Evolutionary conservation across 2,888 invertebrate genomes (phyloP).

Genomic region (Temnothorax rugatulus): DNA sequence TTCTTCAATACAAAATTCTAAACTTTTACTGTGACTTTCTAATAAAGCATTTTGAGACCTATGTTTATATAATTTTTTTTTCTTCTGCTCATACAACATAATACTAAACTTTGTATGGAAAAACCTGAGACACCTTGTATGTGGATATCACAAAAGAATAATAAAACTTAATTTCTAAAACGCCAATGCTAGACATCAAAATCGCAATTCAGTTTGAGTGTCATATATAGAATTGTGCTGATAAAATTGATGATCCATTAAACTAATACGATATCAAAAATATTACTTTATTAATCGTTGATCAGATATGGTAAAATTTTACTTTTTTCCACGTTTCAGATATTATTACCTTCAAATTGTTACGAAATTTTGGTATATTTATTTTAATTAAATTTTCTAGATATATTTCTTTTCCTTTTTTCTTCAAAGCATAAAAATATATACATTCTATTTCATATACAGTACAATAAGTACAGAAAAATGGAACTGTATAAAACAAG

Average conservation of each 20-base stretch:
- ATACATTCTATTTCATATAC: neutral
- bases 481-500: neutral
- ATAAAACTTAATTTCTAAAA: constrained; percentile 4
- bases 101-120: too few relatives aligned
- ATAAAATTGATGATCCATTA: constrained; percentile 13
- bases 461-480: neutral
- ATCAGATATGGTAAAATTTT: constrained; percentile 1
- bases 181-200: constrained; percentile 7
- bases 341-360: neutral
- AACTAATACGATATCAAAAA: neutral
- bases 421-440: neutral
- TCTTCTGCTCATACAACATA: too few relatives aligned
- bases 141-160: neutral
- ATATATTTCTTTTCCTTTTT: neutral
- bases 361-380: neutral
- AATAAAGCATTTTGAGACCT: too few relatives aligned
- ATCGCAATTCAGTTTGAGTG: constrained; percentile 5
- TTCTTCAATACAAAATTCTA: too few relatives aligned
- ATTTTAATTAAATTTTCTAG: neutral
- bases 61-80: too few relatives aligned
- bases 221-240: neutral
- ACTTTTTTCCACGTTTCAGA: neutral
- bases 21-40: too few relatives aligned
- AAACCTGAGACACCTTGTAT: too few relatives aligned
- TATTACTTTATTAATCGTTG: neutral